Evolutionary conservation across 2,113 vertebrate genomes (phyloP).

Genomic region (Bubo scandiacus): DNA sequence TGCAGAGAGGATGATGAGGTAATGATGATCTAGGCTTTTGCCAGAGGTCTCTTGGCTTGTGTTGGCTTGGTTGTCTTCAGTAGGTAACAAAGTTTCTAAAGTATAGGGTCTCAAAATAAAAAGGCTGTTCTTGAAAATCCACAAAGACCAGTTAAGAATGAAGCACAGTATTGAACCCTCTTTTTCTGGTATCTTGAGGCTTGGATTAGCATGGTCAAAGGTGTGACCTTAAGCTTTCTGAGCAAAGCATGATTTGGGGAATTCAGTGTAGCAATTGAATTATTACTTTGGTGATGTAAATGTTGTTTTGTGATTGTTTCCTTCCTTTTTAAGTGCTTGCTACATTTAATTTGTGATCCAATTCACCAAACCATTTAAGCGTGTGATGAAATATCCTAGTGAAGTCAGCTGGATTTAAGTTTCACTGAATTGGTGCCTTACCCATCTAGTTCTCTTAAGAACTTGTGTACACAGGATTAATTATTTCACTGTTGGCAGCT

Average conservation of each 20-base stretch:
- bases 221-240: neutral
- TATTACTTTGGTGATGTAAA: neutral
- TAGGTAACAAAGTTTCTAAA: neutral
- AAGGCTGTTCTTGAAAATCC: neutral
- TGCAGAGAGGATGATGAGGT: neutral
- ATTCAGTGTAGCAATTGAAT: neutral
- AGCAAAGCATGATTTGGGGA: neutral
- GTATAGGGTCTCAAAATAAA: neutral
- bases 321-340: neutral
- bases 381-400: neutral
- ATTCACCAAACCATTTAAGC: neutral
- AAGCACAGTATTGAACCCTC: neutral
- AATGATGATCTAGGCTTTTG: neutral
- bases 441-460: conserved; percentile 4
- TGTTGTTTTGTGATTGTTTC: neutral
- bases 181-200: neutral
- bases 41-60: neutral
- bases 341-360: neutral
- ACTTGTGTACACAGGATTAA: conserved; percentile 24
- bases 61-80: neutral
- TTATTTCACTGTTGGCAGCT: conserved; percentile 47
- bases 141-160: neutral
- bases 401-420: neutral
- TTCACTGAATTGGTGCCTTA: neutral
- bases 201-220: neutral